Conservation (phyloP, 2,113 vertebrate genomes). For the Lethenteron camtschaticum region DNA sequence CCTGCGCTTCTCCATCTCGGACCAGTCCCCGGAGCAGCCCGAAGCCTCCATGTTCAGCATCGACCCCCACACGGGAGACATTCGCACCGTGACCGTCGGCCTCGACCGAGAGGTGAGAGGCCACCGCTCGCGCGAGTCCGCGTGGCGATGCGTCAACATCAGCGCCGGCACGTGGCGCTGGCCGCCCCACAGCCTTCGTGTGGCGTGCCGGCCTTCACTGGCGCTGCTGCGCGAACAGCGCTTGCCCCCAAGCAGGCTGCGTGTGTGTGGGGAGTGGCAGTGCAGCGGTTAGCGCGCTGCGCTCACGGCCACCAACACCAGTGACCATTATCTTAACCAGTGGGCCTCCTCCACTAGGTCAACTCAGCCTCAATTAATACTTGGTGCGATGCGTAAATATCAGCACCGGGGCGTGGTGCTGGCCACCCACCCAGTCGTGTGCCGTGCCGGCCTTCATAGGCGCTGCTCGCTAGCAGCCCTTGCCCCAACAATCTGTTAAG, state of each 20-base stretch:
- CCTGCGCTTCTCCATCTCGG: slow-evolving; percentile 48
- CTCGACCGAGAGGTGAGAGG: slow-evolving; percentile 54
- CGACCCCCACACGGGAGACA: slow-evolving; percentile 43
- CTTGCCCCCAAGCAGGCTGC: slow-evolving; percentile 7
- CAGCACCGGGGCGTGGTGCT: too few relatives aligned
- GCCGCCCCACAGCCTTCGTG: neutral
- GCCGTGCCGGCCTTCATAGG: too few relatives aligned
- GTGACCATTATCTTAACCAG: too few relatives aligned
- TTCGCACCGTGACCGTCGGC: slow-evolving; percentile 47
- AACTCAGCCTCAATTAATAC: too few relatives aligned
- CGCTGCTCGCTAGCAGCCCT: too few relatives aligned
- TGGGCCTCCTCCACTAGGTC: too few relatives aligned
- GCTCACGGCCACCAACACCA: too few relatives aligned
- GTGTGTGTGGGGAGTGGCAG: neutral
- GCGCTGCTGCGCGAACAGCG: neutral
- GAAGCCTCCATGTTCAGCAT: slow-evolving; percentile 49
- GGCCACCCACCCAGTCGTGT: too few relatives aligned
- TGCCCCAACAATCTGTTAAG: too few relatives aligned
- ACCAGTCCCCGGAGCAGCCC: slow-evolving; percentile 21
- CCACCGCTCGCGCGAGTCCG: neutral
- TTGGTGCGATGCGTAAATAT: too few relatives aligned
- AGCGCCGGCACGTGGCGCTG: neutral
- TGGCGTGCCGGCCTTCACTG: neutral
- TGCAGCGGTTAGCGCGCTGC: neutral
- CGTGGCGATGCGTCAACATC: neutral